Percentiles rank a stretch among this genome's conserved stretches.
Conservation (phyloP, 2,888 invertebrate species). For the Volucella zonaria region DNA sequence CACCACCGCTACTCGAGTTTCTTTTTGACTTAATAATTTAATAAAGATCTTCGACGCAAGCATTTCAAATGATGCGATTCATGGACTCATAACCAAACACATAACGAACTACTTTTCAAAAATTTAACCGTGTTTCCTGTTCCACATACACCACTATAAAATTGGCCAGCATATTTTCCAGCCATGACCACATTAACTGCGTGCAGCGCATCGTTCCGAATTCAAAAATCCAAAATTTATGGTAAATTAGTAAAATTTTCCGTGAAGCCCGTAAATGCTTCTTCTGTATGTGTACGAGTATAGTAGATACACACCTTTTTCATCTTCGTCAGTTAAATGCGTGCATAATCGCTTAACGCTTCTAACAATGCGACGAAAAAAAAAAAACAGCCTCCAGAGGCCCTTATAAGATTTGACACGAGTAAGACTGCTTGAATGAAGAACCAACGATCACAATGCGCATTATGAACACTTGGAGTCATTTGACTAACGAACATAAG, state of each 20-base stretch:
- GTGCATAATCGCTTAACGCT: conserved; percentile 68
- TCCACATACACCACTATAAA: not conserved
- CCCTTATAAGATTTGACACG: conserved; percentile 39
- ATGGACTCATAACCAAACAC: no score
- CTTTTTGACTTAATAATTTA: no score
- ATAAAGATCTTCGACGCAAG: no score
- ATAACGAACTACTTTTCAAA: no score
- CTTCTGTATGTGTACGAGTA: conserved; percentile 21
- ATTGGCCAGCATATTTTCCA: conserved; percentile 22
- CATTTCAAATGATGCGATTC: no score
- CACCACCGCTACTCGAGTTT: no score
- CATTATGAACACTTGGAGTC: conserved; percentile 65
- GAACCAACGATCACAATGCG: conserved; percentile 62
- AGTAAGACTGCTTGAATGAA: conserved; percentile 42
- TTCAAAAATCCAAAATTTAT: conserved; percentile 48
- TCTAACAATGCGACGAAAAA: conserved; percentile 48
- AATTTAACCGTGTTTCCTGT: conserved; percentile 40
- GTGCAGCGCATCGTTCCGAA: conserved; percentile 27
- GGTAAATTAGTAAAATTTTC: conserved; percentile 52
- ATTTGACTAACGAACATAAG: conserved; percentile 48
- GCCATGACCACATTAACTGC: conserved; percentile 18
- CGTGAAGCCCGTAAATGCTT: conserved; percentile 56
- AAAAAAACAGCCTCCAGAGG: conserved; percentile 36
- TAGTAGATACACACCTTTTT: conserved; percentile 31
- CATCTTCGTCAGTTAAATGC: conserved; percentile 62